Conservation (phyloP, 1,140 invertebrate genomes). For the Listronotus bonariensis region DNA sequence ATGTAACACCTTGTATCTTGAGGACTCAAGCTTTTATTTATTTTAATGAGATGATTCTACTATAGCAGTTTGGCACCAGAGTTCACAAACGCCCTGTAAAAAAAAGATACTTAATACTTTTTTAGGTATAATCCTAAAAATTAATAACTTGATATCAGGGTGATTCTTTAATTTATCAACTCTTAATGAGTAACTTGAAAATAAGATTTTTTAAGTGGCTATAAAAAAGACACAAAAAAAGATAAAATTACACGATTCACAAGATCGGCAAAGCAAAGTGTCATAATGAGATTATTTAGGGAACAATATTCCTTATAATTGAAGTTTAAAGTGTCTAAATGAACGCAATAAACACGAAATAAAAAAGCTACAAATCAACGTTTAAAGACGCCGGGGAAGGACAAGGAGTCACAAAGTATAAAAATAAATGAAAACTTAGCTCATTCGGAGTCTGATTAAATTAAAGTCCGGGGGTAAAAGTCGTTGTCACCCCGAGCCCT, state of each 20-base stretch:
- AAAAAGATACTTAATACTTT: too few relatives aligned
- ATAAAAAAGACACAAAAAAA: slow-evolving; percentile 24
- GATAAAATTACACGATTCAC: slow-evolving; percentile 35
- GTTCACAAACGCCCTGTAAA: too few relatives aligned
- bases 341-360: slow-evolving; percentile 40
- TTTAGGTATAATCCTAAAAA: too few relatives aligned
- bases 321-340: slow-evolving; percentile 43
- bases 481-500: slow-evolving; percentile 41
- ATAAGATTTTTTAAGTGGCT: slow-evolving; percentile 17
- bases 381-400: slow-evolving; percentile 29
- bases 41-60: too few relatives aligned
- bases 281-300: slow-evolving; percentile 38
- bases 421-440: slow-evolving; percentile 53
- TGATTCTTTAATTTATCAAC: too few relatives aligned
- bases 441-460: slow-evolving; percentile 51
- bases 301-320: slow-evolving; percentile 46
- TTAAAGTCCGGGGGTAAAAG: slow-evolving; percentile 44
- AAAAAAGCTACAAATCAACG: slow-evolving; percentile 43
- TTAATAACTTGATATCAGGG: too few relatives aligned
- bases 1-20: too few relatives aligned
- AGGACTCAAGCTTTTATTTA: too few relatives aligned
- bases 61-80: too few relatives aligned
- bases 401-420: slow-evolving; percentile 44
- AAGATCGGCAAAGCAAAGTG: slow-evolving; percentile 27
- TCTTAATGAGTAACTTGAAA: neutral